phyloP scores from a whole-genome alignment of 2,888 invertebrate genomes.

The Cryptus viduatorius region DNA sequence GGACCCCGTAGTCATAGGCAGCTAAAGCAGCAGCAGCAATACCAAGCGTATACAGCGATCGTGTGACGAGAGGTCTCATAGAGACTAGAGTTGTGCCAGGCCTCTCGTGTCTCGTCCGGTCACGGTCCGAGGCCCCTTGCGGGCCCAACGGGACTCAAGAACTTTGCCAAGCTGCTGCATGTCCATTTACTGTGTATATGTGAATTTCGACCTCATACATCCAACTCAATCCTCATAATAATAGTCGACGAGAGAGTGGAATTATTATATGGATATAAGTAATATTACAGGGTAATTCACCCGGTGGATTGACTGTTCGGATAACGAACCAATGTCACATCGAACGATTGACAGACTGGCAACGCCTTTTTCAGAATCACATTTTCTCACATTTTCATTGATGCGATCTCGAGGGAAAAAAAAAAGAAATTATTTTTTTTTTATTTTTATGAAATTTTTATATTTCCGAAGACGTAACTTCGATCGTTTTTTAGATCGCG shows the following conservation, averaged over 20 bases:
- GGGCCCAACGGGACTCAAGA: conserved; percentile 65
- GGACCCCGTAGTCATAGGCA: conserved; percentile 45
- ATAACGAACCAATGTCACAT: neutral
- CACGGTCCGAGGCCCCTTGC: conserved; percentile 67
- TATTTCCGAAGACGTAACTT: too few species aligned
- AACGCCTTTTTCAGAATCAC: neutral
- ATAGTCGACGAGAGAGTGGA: conserved; percentile 16
- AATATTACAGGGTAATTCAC: conserved; percentile 11
- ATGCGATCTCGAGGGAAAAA: neutral
- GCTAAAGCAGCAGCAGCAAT: conserved; percentile 33
- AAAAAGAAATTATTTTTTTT: neutral
- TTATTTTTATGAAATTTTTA: too few species aligned
- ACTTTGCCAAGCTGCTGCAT: conserved; percentile 18
- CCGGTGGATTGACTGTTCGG: neutral
- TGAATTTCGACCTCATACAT: conserved; percentile 48
- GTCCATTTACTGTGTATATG: conserved; percentile 22
- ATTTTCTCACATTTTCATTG: neutral
- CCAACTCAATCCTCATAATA: conserved; percentile 21
- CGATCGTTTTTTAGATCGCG: too few species aligned
- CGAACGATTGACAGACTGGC: conserved; percentile 6
- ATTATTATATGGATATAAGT: conserved; percentile 12
- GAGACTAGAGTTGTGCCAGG: conserved; percentile 46
- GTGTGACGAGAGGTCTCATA: conserved; percentile 66
- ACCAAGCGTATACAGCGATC: conserved; percentile 49
- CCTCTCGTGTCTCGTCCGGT: conserved; percentile 63